These are phyloP conservation scores for Naso thynnoides DNA, from an alignment of 2,797 vertebrate species.

Conservation along the genomic window DNA sequence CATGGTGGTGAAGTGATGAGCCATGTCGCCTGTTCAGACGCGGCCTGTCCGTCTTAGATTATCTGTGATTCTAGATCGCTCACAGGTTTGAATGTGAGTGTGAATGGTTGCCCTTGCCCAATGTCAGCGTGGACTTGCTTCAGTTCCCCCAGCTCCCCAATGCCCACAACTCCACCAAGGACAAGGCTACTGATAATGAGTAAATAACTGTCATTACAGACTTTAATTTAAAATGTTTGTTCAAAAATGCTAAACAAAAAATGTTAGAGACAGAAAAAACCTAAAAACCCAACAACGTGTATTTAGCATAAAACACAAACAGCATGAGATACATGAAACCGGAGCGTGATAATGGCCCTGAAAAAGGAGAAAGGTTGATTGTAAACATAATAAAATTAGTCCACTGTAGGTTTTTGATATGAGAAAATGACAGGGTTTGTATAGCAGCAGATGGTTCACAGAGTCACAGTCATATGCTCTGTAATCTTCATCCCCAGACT, in stretches of 20 bases:
- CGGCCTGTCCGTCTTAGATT: no score
- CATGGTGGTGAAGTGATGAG: no score
- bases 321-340: neutral
- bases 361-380: neutral
- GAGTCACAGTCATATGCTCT: neutral
- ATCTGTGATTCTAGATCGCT: no score
- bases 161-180: no score
- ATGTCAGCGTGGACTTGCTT: no score
- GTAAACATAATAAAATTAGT: neutral
- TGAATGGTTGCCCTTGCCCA: no score
- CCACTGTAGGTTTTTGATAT: neutral
- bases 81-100: no score
- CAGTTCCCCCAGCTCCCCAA: no score
- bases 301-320: neutral
- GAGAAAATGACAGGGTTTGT: neutral
- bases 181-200: no score
- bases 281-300: neutral
- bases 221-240: neutral
- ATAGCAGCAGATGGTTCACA: neutral
- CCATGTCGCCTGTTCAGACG: no score
- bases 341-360: neutral
- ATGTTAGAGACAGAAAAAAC: neutral
- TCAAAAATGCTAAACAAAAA: neutral
- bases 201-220: no score
- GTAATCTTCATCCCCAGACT: constrained; percentile 13